A percentile compares a stretch with the other conserved stretches of the same genome.
These are phyloP conservation scores for Rugalucina vietnamica DNA, from an alignment of 2,888 invertebrate genomes.

Conservation along the genomic window DNA sequence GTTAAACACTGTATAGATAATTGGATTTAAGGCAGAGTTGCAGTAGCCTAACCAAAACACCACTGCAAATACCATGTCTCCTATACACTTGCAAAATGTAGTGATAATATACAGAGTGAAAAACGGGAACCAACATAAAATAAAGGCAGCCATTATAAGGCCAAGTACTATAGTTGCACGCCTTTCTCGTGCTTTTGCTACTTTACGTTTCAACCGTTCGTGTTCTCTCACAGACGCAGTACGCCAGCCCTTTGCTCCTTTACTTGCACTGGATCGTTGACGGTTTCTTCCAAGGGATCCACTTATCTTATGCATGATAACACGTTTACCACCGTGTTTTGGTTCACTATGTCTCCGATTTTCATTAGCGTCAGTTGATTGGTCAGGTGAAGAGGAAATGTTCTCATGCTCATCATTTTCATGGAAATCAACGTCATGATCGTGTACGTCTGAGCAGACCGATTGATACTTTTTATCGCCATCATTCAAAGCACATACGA, in stretches of 20 bases:
- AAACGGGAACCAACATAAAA: constrained; percentile 99
- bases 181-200: constrained; percentile 98
- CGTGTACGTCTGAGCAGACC: background rate
- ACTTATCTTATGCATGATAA: constrained; percentile 11
- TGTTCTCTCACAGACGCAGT: constrained; percentile 88
- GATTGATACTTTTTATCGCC: background rate
- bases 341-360: background rate
- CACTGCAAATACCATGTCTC: constrained; percentile 88
- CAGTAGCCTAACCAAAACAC: constrained; percentile 99
- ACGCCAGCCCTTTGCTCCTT: constrained; percentile 57
- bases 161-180: constrained; percentile 98
- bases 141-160: constrained; percentile 99
- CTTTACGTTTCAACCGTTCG: constrained; percentile 95
- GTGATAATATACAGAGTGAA: constrained; percentile 88
- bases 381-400: constrained; percentile 3
- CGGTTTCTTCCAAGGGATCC: constrained; percentile 18
- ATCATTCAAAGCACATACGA: background rate
- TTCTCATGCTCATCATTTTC: background rate
- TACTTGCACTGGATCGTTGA: constrained; percentile 30
- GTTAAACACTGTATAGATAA: constrained; percentile 98
- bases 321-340: background rate
- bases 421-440: background rate
- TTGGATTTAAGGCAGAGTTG: constrained; percentile 97
- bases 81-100: constrained; percentile 82
- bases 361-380: background rate